Percentiles rank a stretch among this genome's conserved stretches.
phyloP scores from a whole-genome alignment of 2,888 invertebrate species.

The Asteroscopus sphinx region DNA sequence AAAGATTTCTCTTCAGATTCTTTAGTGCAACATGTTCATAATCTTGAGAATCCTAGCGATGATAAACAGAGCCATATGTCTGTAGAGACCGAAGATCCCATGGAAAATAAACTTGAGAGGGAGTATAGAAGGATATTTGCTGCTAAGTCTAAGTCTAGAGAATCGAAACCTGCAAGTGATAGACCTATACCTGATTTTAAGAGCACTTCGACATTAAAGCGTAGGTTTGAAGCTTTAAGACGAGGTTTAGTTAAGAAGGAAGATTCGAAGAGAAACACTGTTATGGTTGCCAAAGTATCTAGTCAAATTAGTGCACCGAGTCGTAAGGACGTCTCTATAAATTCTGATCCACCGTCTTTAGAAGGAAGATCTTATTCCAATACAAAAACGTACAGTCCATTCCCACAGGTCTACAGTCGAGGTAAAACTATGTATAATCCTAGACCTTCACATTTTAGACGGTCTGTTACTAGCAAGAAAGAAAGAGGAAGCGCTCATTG shows the following conservation, averaged over 20 bases:
- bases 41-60: conserved; percentile 74
- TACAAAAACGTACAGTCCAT: conserved; percentile 66
- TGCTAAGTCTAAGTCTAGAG: conserved; percentile 63
- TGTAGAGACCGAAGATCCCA: conserved; percentile 60
- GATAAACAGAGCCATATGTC: conserved; percentile 64
- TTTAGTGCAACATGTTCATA: conserved; percentile 76
- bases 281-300: conserved; percentile 51
- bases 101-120: conserved; percentile 79
- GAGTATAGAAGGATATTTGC: conserved; percentile 77
- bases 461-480: conserved; percentile 44
- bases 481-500: conserved; percentile 54
- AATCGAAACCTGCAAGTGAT: conserved; percentile 60
- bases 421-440: conserved; percentile 45
- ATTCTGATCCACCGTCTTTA: conserved; percentile 79
- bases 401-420: conserved; percentile 25
- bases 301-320: conserved; percentile 60
- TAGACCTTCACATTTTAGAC: conserved; percentile 42
- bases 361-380: conserved; percentile 73
- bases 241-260: conserved; percentile 71
- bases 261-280: conserved; percentile 62
- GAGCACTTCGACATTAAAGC: conserved; percentile 71
- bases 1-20: conserved; percentile 76
- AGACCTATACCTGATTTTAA: conserved; percentile 65
- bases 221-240: conserved; percentile 77
- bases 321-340: conserved; percentile 75